Evolutionary conservation across 2,113 vertebrate genomes (phyloP), one percentile per base, ranked within the genome.

Genomic region (Lagopus muta): DNA sequence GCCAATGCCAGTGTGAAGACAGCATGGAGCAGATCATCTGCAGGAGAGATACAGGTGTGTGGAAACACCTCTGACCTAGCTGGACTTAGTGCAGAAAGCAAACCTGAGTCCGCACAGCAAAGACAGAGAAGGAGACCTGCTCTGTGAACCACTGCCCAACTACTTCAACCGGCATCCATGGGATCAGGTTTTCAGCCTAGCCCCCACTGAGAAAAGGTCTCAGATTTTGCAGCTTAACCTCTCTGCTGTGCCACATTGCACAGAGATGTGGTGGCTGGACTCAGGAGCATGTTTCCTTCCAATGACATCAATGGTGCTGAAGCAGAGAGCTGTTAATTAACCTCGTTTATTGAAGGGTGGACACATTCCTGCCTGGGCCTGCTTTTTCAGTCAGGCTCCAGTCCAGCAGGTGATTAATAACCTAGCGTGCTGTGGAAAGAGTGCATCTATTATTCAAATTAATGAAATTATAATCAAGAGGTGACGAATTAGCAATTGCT

Each of bases 381-480:
- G 94, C 94, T 96, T 96, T 96, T 93, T 92, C 93, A 96, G 97
- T 96, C 95, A 96, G 92, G 90, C 94, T 96, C 62, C 86, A 93
- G 96, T 96, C 97, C 96, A 97, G 92, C 93, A 94, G 96, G 95
- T 97, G 96, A 97, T 97, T 97, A 97, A 97, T 97, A 97, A 96
- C 95, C 55, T 66, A 79, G 82, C 8, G 10, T 92, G 84, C 96
- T 94, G 85, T 88, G 94, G 79, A 60, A 94, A 96, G 86, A 96
- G 88, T 97, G 92, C 94, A 97, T 97, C 95, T 95, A 97, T 97
- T 97, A 97, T 97, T 97, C 96, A 97, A 97, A 97, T 97, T 97
- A 97, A 97, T 96, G 95, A 96, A 97, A 97, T 97, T 97, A 97
- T 97, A 97, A 97, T 97, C 95, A 97, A 97, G 95, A 95, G 96